Conservation (phyloP, 2,888 invertebrate species). For the Chrysina gloriosa region DNA sequence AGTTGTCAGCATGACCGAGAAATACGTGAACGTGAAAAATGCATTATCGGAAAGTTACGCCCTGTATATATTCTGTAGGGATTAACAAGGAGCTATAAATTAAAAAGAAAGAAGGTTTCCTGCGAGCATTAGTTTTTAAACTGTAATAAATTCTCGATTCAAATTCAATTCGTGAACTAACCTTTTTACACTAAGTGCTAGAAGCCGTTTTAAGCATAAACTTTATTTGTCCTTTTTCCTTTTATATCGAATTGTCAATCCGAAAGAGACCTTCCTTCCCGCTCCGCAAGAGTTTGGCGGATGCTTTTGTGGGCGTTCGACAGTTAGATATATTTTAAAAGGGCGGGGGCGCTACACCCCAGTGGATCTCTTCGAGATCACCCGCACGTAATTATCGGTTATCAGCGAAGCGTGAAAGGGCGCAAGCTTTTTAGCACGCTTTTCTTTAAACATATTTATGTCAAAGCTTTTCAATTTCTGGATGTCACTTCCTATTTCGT, state of each 20-base stretch:
- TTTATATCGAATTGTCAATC: conserved; percentile 29
- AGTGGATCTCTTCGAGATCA: conserved; percentile 63
- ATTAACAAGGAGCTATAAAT: too few species aligned
- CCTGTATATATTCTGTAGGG: too few species aligned
- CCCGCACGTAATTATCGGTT: conserved; percentile 66
- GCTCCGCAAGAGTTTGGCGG: conserved; percentile 24
- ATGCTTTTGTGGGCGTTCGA: conserved; percentile 61
- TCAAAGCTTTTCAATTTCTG: conserved; percentile 63
- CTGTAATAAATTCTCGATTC: conserved; percentile 64
- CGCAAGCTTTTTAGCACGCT: conserved; percentile 63
- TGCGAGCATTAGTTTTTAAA: conserved; percentile 53
- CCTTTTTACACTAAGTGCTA: conserved; percentile 62
- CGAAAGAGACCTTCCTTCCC: conserved; percentile 6
- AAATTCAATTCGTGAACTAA: conserved; percentile 59
- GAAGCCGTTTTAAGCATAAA: conserved; percentile 59
- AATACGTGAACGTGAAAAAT: too few species aligned
- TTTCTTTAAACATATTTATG: conserved; percentile 65
- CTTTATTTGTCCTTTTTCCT: conserved; percentile 62
- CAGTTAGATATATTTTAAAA: conserved; percentile 64
- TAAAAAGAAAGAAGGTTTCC: conserved; percentile 10
- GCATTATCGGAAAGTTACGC: too few species aligned
- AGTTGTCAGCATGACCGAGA: too few species aligned
- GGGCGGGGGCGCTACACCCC: conserved; percentile 56
- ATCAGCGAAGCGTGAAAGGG: conserved; percentile 62
- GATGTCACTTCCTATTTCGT: conserved; percentile 62